phyloP scores from a whole-genome alignment of 2,113 vertebrate genomes.

The Erythrolamprus reginae region DNA sequence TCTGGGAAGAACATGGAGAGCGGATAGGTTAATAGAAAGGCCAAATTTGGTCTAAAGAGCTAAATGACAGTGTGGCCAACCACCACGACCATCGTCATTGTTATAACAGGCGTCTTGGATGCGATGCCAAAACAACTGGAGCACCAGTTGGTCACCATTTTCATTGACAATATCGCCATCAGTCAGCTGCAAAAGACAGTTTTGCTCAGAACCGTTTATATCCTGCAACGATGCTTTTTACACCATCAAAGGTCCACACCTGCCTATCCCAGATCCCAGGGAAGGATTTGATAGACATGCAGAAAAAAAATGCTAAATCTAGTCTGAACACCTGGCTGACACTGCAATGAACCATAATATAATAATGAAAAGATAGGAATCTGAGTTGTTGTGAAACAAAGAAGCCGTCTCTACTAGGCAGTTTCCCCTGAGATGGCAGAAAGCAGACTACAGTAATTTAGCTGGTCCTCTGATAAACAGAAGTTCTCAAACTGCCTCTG shows the following conservation, averaged over 20 bases:
- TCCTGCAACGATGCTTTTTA: not conserved
- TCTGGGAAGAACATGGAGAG: not conserved
- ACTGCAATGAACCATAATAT: not conserved
- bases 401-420: not conserved
- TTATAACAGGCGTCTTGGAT: not conserved
- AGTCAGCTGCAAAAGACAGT: not conserved
- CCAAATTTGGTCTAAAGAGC: not conserved
- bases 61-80: not conserved
- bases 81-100: not conserved
- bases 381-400: not conserved
- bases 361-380: not conserved
- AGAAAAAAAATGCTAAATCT: not conserved
- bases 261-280: not conserved
- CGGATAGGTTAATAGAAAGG: too few relatives aligned
- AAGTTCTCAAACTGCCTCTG: not conserved
- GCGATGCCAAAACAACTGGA: not conserved
- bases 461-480: not conserved
- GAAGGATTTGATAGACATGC: not conserved
- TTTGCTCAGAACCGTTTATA: not conserved
- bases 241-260: not conserved
- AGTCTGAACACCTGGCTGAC: not conserved
- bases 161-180: not conserved
- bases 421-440: not conserved
- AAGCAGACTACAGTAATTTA: not conserved
- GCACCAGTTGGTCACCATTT: not conserved